Evolutionary conservation across 2,113 vertebrate species (phyloP).

Genomic region (Cygnus atratus): DNA sequence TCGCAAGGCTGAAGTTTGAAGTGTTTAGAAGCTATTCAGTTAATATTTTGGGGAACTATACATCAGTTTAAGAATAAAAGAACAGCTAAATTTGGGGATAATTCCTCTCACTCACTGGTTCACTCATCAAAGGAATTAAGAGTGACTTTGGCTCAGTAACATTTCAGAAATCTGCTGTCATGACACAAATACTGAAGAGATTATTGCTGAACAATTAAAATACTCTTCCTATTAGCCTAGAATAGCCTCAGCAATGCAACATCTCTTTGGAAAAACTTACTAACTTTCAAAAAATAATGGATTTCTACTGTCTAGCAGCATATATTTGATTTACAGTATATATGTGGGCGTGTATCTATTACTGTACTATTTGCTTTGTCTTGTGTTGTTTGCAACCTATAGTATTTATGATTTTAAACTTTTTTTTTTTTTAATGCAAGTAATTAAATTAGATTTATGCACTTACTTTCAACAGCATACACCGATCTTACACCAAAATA

Average conservation of each 20-base stretch:
- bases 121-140: not conserved
- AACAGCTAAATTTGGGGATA: not conserved
- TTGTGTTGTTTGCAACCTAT: not conserved
- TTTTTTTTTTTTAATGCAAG: not conserved
- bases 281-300: not conserved
- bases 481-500: not conserved
- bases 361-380: not conserved
- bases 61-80: conserved; percentile 14
- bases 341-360: not conserved
- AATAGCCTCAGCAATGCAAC: not conserved
- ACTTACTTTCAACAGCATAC: not conserved
- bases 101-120: conserved; percentile 17
- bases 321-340: not conserved
- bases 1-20: not conserved
- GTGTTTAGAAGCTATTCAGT: not conserved
- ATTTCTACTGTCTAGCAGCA: not conserved
- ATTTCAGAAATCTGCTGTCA: conserved; percentile 8
- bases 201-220: conserved; percentile 10
- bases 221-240: not conserved
- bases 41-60: conserved; percentile 5
- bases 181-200: not conserved
- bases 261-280: conserved; percentile 3
- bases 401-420: conserved; percentile 34
- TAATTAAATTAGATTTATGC: not conserved
- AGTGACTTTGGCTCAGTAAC: not conserved